Base-by-base conservation (phyloP, 2,888 invertebrate species). In the Lithophane leautieri region DNA sequence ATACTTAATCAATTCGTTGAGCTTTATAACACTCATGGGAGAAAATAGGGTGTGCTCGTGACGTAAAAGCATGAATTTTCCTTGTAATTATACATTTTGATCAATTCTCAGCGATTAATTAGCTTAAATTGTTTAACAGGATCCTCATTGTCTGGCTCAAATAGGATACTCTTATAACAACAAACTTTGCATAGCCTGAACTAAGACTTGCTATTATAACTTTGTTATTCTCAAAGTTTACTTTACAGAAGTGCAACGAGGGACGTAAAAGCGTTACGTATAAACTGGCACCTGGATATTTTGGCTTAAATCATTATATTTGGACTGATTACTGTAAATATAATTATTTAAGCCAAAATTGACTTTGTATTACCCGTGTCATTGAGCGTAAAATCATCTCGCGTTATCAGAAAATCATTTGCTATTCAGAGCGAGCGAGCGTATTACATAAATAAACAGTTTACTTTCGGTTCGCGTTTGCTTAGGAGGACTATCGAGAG, bases 371-470 rank as follows among this genome's bases (percentile, higher is more conserved):
- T 47, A 52, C 11, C 9, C 12, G 40, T 56, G 67, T 73, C 67
- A 75, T 82, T 76, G 67, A 70, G 70, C 28, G 73, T 65, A 76
- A 79, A 84, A 81, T 74, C 47, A 76, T 78, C 44, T 80, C 44
- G 50, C 58, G 47, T 74, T 86, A 74, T 86, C 76, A 83, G 71
- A 83, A 78, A 79, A 82, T 70, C 58, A 72, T 81, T 83, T 68
- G 54, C 28, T 78, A 83, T 83, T 79, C 63, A 50, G 40, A 83
- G 52, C 65, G 50, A 66, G 62, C 52, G 68, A 73, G 73, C 73
- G 72, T 82, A 77, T 77, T 83, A 77, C 76, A 75, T 79, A 81
- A 81, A 83, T 83, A 86, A 86, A 81, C 70, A 79, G 82, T 84
- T 88, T 84, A 79, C 77, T 70, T 73, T 60, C 58, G 67, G 71